phyloP scores from a whole-genome alignment of 2,113 vertebrate genomes.

The Sinosuthora webbiana region DNA sequence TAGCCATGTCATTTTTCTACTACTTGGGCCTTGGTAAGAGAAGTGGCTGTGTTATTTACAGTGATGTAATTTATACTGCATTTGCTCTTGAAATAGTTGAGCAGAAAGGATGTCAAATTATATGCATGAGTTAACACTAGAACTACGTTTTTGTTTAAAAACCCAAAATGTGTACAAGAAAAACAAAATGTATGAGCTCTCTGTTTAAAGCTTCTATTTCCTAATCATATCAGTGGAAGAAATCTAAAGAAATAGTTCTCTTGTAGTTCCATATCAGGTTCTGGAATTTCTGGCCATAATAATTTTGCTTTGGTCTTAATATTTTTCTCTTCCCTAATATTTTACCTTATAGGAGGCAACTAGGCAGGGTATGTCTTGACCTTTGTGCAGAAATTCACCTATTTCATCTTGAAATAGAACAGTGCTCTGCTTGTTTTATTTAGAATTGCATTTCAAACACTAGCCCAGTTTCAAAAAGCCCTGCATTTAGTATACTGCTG shows the following conservation, averaged over 20 bases:
- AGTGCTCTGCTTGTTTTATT: background rate
- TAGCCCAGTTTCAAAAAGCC: background rate
- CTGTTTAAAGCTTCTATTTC: background rate
- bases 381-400: background rate
- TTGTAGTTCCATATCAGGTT: background rate
- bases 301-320: background rate
- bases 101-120: background rate
- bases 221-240: background rate
- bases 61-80: background rate
- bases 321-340: background rate
- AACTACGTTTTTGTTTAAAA: background rate
- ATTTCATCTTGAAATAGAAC: background rate
- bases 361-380: background rate
- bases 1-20: background rate
- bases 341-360: background rate
- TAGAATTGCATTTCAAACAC: background rate
- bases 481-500: background rate
- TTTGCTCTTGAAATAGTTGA: background rate
- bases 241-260: background rate
- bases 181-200: rapidly evolving
- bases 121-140: background rate
- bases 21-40: background rate
- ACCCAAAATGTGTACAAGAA: background rate
- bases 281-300: background rate
- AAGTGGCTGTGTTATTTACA: background rate